Conservation (phyloP, 2,797 vertebrate genomes). For the Lophotriccus pileatus region DNA sequence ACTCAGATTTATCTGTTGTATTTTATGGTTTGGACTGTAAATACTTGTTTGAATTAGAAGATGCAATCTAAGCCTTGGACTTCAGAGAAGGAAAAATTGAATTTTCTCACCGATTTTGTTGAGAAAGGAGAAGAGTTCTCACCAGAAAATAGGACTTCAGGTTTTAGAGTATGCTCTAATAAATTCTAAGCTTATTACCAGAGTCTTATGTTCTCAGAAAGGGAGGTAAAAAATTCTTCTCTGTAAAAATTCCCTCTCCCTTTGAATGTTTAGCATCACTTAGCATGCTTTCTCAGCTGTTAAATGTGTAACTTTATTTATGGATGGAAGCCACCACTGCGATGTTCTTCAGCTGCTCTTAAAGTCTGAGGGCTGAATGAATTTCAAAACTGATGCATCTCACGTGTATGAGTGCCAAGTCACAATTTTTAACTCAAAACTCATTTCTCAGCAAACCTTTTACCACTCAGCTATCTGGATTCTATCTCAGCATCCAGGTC, state of each 20-base stretch:
- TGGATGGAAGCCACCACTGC: constrained; percentile 41
- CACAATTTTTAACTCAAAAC: neutral
- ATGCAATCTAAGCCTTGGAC: neutral
- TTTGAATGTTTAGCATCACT: neutral
- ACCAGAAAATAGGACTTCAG: neutral
- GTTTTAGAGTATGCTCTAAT: neutral
- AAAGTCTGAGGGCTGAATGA: constrained; percentile 18
- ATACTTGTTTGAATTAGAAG: neutral
- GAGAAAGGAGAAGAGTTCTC: neutral
- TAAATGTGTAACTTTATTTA: constrained; percentile 28
- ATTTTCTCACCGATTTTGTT: neutral
- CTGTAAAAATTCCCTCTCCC: neutral
- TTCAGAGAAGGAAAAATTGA: neutral
- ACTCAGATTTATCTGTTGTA: neutral
- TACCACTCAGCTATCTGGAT: neutral
- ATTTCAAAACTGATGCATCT: neutral
- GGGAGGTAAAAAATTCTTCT: neutral
- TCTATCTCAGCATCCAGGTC: neutral
- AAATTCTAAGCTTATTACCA: neutral
- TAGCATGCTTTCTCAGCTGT: neutral
- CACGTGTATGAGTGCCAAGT: neutral
- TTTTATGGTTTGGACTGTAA: neutral
- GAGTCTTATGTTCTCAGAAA: neutral
- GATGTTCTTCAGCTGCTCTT: constrained; percentile 14
- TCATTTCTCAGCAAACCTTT: neutral